These are phyloP conservation scores for Pithys albifrons DNA, from an alignment of 2,113 vertebrate genomes.

Conservation along the genomic window DNA sequence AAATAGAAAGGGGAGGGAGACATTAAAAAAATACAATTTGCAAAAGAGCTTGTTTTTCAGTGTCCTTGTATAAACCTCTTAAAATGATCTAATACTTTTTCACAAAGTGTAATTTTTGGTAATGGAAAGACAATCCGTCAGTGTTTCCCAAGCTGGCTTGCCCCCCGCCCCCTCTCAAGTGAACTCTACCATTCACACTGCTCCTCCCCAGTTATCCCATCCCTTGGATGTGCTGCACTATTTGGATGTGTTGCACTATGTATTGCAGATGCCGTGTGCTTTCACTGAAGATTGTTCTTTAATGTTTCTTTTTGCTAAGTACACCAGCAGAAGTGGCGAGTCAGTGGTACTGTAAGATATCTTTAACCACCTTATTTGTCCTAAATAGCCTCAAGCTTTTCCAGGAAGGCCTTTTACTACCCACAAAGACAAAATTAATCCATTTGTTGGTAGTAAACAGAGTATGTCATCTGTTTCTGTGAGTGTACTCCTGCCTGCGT, in stretches of 20 bases:
- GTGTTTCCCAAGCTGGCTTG: conserved; percentile 46
- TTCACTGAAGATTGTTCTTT: background rate
- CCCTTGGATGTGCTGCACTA: background rate
- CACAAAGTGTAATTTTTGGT: conserved; percentile 62
- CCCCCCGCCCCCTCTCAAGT: conserved; percentile 9
- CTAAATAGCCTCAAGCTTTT: background rate
- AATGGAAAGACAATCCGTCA: conserved; percentile 69
- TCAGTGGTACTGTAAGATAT: background rate
- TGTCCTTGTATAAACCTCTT: conserved; percentile 62
- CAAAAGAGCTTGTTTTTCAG: conserved; percentile 39
- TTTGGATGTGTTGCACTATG: background rate
- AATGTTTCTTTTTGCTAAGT: background rate
- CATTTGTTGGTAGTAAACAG: background rate
- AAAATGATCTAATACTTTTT: conserved; percentile 59
- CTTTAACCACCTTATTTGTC: background rate
- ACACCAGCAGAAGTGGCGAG: background rate
- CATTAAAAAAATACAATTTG: background rate
- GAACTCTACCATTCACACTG: background rate
- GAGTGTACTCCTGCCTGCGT: fast-evolving
- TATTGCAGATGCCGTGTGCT: background rate
- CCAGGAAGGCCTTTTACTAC: background rate
- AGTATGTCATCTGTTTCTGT: background rate
- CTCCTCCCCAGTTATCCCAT: background rate
- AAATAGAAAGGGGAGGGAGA: conserved; percentile 44
- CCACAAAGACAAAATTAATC: background rate